Evolutionary conservation across 1,140 invertebrate genomes (phyloP), one percentile per base, ranked within the genome.

Genomic region (Proctacanthus coquilletti): DNA sequence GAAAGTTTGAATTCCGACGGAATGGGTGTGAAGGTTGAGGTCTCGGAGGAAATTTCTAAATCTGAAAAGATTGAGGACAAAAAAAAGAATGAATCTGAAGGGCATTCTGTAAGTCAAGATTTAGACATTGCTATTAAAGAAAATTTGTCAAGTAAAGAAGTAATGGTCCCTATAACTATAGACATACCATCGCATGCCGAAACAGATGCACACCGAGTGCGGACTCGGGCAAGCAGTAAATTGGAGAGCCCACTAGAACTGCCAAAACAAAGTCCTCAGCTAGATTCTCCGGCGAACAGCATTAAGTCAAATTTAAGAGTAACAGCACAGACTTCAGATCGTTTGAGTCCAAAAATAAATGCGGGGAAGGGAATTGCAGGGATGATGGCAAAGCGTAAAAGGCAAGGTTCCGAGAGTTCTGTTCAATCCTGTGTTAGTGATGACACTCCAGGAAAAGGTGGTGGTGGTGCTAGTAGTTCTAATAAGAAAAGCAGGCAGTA

Each of bases 331-430:
- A 11, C 41, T 11, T 21, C 34, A 18, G 19, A 39, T 33, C 38
- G 23, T 14, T 33, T 33, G 4, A 40, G 25, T 30, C 42, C 18
- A 25, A 35, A 33, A 15, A 39, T 42, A 23, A 44, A n/a, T 40
- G 36, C 20, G 9, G 33, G 11, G 25, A 45, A 51, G 19, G 51
- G 43, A 38, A 51, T 40, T 25, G 51, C 56, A 31, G 39, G 21
- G 19, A 51, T 34, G 10, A 45, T 36, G 18, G 45, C 36, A 32
- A 84, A 84, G 48, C 64, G 81, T 32, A 81, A 81, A 52, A 63
- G 81, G 3, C 73, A 79, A 46, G 80, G 83, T 50, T 81, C 78
- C 0, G 81, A 83, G 43, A 79, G 77, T 51, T 77, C 74, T n/a
- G 67, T 66, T 32, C 65, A 73, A 14, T 70, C 65, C 9, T 63